A percentile compares a stretch with the other conserved stretches of the same genome.
Evolutionary conservation across 2,888 invertebrate species (phyloP).

Genomic region (Hyposoter dolosus): DNA sequence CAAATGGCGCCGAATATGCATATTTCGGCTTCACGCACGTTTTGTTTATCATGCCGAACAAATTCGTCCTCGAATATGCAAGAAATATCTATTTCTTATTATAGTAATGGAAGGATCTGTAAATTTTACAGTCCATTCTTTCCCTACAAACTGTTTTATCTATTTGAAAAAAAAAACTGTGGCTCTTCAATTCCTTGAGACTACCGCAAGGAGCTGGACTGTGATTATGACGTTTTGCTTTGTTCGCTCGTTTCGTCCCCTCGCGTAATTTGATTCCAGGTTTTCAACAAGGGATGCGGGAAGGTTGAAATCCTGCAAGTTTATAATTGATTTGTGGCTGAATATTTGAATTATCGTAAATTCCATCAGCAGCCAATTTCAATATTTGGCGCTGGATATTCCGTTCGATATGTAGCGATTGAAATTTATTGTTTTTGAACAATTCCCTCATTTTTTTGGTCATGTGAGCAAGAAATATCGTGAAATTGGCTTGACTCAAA

Average conservation of each 20-base stretch:
- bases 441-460: neutral
- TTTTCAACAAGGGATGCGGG: neutral
- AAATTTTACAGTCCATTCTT: neutral
- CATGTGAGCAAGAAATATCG: neutral
- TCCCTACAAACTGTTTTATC: neutral
- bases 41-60: constrained; percentile 22
- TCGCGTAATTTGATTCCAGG: constrained; percentile 16
- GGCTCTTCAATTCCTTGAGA: neutral
- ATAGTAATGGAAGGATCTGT: too few species aligned
- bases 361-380: neutral
- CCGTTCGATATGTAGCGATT: neutral
- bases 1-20: neutral
- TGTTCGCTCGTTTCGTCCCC: neutral
- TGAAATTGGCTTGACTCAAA: neutral
- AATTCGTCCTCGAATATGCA: neutral
- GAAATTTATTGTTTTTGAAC: too few species aligned
- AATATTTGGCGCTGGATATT: neutral
- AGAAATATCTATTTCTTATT: too few species aligned
- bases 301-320: neutral
- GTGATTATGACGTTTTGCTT: constrained; percentile 1
- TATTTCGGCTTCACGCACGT: constrained; percentile 6
- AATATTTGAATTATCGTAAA: constrained; percentile 4
- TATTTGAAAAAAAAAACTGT: neutral
- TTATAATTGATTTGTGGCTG: constrained; percentile 1
- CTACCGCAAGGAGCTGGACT: neutral